phyloP scores from a whole-genome alignment of 2,797 vertebrate genomes.

The Gymnopithys bicolor region DNA sequence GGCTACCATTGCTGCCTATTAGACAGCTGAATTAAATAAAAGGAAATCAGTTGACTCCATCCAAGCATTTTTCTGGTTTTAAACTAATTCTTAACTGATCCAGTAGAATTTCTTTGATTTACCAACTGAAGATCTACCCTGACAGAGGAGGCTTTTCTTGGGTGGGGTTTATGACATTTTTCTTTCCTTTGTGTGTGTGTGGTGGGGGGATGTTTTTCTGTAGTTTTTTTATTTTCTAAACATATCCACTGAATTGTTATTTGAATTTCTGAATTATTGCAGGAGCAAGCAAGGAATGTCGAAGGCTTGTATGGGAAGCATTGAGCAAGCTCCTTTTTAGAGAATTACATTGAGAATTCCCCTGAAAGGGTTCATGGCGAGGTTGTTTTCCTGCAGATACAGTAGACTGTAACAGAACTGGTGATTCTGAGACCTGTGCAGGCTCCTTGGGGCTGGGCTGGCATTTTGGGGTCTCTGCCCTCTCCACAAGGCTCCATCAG shows the following conservation, averaged over 20 bases:
- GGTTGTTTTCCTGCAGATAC: background rate
- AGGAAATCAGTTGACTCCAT: background rate
- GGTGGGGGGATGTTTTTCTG: background rate
- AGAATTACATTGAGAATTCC: background rate
- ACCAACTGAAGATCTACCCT: background rate
- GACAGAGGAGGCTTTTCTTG: background rate
- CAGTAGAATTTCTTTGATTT: background rate
- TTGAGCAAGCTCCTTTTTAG: background rate
- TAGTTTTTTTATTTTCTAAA: background rate
- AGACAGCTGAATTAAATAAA: background rate
- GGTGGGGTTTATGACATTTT: fast-evolving
- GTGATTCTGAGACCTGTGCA: fast-evolving
- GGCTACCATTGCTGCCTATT: background rate
- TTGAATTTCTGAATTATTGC: background rate
- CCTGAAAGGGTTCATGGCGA: background rate
- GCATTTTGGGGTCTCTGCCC: fast-evolving
- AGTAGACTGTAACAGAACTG: background rate
- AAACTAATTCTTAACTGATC: background rate
- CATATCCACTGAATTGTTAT: background rate
- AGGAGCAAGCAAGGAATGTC: background rate
- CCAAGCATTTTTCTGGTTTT: background rate
- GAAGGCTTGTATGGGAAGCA: background rate
- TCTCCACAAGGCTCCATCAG: background rate
- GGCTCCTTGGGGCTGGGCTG: background rate
- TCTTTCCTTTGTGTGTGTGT: background rate